Evolutionary conservation across 2,113 vertebrate genomes (phyloP).

Genomic region (Clupea harengus): DNA sequence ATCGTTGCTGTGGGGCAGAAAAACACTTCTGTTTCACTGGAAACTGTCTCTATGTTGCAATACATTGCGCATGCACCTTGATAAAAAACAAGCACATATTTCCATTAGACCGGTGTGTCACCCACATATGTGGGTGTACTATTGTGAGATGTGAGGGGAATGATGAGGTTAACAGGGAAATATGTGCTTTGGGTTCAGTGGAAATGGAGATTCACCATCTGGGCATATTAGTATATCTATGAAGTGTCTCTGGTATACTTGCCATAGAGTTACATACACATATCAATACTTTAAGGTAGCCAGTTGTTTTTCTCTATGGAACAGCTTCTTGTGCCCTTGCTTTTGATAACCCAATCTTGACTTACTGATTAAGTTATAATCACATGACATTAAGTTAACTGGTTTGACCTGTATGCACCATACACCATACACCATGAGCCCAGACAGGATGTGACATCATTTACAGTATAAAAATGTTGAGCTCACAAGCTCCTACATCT

Average conservation of each 20-base stretch:
- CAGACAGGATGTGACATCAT: not conserved
- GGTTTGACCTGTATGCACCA: too few relatives aligned
- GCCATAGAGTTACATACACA: not conserved
- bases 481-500: too few relatives aligned
- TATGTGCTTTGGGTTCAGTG: not conserved
- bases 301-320: not conserved
- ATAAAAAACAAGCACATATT: not conserved
- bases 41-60: not conserved
- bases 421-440: not conserved
- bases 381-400: too few relatives aligned
- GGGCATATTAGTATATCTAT: not conserved
- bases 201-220: not conserved
- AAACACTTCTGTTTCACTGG: not conserved
- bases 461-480: too few relatives aligned
- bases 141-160: not conserved
- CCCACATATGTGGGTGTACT: not conserved
- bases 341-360: too few relatives aligned
- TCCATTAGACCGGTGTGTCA: not conserved
- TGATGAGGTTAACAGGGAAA: not conserved
- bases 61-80: not conserved
- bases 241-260: not conserved
- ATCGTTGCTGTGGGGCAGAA: not conserved
- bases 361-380: too few relatives aligned
- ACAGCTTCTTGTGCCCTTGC: not conserved
- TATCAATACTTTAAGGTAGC: not conserved